These are phyloP conservation scores for Campoletis raptor DNA, from an alignment of 2,888 invertebrate species.

Conservation along the genomic window DNA sequence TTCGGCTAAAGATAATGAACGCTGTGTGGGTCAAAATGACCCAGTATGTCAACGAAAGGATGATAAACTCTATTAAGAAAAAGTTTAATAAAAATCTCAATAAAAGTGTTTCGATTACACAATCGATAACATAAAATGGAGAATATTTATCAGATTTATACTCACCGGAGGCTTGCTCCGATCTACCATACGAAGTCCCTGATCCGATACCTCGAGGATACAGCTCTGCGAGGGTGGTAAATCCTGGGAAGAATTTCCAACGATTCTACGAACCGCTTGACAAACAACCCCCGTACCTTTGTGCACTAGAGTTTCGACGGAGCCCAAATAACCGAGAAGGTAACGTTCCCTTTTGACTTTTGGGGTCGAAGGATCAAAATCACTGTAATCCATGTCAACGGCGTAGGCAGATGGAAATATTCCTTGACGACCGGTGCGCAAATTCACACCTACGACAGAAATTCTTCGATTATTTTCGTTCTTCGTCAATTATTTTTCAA, in stretches of 20 bases:
- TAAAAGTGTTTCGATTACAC: not conserved
- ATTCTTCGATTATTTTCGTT: not conserved
- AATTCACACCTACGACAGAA: conserved; percentile 91
- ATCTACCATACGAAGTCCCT: conserved; percentile 98
- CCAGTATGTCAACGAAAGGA: too few species aligned
- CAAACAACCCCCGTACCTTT: conserved; percentile 98
- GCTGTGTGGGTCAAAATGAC: too few species aligned
- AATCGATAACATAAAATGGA: not conserved
- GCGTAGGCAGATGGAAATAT: conserved; percentile 99
- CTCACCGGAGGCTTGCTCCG: conserved; percentile 91
- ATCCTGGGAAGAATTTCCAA: conserved; percentile 88
- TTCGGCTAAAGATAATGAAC: too few species aligned
- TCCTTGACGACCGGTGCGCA: conserved; percentile 96
- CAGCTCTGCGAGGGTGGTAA: conserved; percentile 92
- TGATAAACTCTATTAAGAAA: too few species aligned
- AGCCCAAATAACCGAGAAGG: conserved; percentile 96
- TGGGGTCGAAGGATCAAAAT: conserved; percentile 95
- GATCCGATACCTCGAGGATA: conserved; percentile 97
- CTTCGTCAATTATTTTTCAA: not conserved
- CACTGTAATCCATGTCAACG: conserved; percentile 98
- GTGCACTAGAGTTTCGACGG: conserved; percentile 97
- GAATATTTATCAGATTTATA: conserved; percentile 22
- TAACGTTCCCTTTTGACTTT: conserved; percentile 95
- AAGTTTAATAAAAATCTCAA: not conserved
- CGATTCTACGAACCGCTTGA: conserved; percentile 95